phyloP scores from a whole-genome alignment of 1,140 invertebrate genomes.

The Nymphalis io region DNA sequence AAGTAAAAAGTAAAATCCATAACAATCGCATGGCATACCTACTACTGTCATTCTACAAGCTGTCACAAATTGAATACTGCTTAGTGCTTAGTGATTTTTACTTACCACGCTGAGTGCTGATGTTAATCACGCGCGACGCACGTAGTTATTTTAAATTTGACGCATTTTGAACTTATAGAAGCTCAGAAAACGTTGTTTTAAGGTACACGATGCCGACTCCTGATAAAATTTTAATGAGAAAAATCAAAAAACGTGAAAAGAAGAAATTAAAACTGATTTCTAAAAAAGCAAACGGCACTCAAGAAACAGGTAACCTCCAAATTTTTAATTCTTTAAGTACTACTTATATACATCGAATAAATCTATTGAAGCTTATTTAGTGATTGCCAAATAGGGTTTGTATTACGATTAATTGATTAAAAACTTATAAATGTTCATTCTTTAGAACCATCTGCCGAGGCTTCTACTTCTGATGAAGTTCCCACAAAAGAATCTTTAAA shows the following conservation, averaged over 20 bases:
- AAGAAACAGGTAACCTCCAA: slow-evolving; percentile 63
- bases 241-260: slow-evolving; percentile 89
- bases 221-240: slow-evolving; percentile 89
- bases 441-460: background rate
- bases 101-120: too few species aligned
- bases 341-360: background rate
- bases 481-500: slow-evolving; percentile 47
- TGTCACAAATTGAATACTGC: too few species aligned
- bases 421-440: background rate
- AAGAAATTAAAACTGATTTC: slow-evolving; percentile 83
- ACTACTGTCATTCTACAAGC: too few species aligned
- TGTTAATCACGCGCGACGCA: too few species aligned
- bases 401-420: too few species aligned
- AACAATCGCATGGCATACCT: too few species aligned
- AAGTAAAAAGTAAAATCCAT: too few species aligned
- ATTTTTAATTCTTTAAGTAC: slow-evolving; percentile 16
- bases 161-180: too few species aligned
- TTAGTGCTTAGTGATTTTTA: too few species aligned
- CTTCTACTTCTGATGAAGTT: slow-evolving; percentile 27
- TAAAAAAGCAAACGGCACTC: slow-evolving; percentile 78
- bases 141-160: too few species aligned
- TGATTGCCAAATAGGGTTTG: too few species aligned
- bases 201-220: slow-evolving; percentile 85
- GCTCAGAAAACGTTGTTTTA: background rate
- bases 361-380: background rate